phyloP scores from a whole-genome alignment of 2,113 vertebrate genomes.

The Gorilla gorilla region DNA sequence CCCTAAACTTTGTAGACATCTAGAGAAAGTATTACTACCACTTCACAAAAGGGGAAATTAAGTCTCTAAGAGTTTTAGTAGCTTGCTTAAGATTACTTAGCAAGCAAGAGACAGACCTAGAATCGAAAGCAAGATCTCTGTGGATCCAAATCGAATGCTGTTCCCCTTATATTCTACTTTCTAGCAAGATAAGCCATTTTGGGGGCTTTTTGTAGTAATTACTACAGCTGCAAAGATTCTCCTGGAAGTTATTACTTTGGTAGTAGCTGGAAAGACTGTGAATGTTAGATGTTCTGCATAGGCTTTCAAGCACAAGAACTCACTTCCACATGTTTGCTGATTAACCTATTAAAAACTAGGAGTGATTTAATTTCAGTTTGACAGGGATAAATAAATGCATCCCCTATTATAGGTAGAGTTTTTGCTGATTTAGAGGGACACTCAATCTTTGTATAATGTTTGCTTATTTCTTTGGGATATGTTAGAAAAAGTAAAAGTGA shows the following conservation, averaged over 20 bases:
- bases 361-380: background rate
- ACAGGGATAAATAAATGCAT: background rate
- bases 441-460: background rate
- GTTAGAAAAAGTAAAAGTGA: background rate
- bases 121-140: background rate
- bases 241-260: background rate
- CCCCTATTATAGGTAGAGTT: background rate
- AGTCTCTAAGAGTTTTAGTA: background rate
- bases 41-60: background rate
- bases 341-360: background rate
- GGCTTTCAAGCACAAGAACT: background rate
- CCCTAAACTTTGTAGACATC: background rate
- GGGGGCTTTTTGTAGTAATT: background rate
- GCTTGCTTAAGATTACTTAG: background rate
- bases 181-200: background rate
- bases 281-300: background rate
- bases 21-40: background rate
- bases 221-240: background rate
- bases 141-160: background rate
- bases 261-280: background rate
- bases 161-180: background rate
- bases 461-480: background rate
- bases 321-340: constrained; percentile 36
- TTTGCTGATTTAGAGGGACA: background rate
- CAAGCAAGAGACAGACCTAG: background rate